A percentile compares a stretch with the other conserved stretches of the same genome.
Conservation (phyloP, 2,113 vertebrate species). For the western clawed frog (Xenopus tropicalis) region DNA sequence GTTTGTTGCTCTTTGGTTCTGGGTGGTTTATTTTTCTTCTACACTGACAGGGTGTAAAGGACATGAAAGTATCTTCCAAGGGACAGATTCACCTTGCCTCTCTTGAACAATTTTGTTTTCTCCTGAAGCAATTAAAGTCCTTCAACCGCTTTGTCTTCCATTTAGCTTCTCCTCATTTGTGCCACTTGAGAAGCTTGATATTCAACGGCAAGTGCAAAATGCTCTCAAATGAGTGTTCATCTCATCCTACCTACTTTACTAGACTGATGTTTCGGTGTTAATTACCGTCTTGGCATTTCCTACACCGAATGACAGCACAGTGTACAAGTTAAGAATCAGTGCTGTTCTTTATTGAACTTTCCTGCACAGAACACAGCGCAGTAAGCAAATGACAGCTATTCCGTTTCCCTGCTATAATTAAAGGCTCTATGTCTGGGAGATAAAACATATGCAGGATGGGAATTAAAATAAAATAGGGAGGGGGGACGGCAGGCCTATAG, state of each 20-base stretch:
- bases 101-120: constrained; percentile 33
- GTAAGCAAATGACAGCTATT: constrained; percentile 27
- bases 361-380: neutral
- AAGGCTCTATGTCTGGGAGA: constrained; percentile 10
- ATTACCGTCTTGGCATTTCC: constrained; percentile 44
- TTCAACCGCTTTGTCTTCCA: constrained; percentile 40
- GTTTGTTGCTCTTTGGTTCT: no score
- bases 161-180: constrained; percentile 44
- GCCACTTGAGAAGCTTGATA: constrained; percentile 46
- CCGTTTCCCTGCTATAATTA: constrained; percentile 23
- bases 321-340: constrained; percentile 13
- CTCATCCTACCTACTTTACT: constrained; percentile 40
- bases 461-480: constrained; percentile 1
- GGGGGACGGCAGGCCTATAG: neutral
- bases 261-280: constrained; percentile 44
- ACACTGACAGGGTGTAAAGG: constrained; percentile 26
- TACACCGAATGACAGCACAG: constrained; percentile 33
- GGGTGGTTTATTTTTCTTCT: neutral
- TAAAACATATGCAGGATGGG: constrained; percentile 20
- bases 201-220: constrained; percentile 44
- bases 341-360: constrained; percentile 7
- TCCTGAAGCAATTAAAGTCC: constrained; percentile 41
- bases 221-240: constrained; percentile 44
- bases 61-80: constrained; percentile 33
- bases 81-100: constrained; percentile 38